Evolutionary conservation across 2,113 vertebrate species (phyloP), one percentile per base, ranked within the genome.

Genomic region (Heliornis fulica): DNA sequence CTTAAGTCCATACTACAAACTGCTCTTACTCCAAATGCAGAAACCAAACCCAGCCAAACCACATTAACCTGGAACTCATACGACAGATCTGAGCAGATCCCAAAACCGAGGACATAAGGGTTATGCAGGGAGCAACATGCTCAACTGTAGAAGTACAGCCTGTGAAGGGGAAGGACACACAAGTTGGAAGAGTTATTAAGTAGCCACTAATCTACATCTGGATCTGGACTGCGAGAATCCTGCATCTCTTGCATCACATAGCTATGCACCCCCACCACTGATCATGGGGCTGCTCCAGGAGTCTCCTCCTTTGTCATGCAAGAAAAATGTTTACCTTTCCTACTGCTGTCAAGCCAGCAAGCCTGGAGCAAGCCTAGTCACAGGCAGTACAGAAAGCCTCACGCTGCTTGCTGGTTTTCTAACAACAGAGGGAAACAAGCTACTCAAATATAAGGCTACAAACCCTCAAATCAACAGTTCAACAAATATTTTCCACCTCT

Each of bases 61-160:
- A 59, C 5, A 36, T 1, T 3, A 28, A 48, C 15, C 40, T 23
- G 15, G 31, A 78, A 87, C 18, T 61, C 2, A 0, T 6, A 16
- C 0, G 7, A 38, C 3, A 53, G 36, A 43, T 31, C 5, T 75
- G 48, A 74, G 56, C 11, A 65, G 21, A 78, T 25, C 25, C 18
- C 79, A 38, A 32, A 69, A 26, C 22, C 18, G 41, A 43, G 50
- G 48, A 1, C 18, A 38, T 13, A 69, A 64, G 28, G 5, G 26
- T 26, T 12, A 23, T 0, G 5, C 22, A 14, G 20, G 43, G 7
- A 71, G 65, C 46, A 85, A 43, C 20, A 22, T 0, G 0, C 31
- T 19, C 0, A 0, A 2, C 0, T 41, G 31, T 28, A 68, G 28
- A 56, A 90, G 50, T 16, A n/a, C 2, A 4, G 36, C 45, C 77